phyloP scores from a whole-genome alignment of 1,140 invertebrate genomes.

The Hypsibius dujardini region DNA sequence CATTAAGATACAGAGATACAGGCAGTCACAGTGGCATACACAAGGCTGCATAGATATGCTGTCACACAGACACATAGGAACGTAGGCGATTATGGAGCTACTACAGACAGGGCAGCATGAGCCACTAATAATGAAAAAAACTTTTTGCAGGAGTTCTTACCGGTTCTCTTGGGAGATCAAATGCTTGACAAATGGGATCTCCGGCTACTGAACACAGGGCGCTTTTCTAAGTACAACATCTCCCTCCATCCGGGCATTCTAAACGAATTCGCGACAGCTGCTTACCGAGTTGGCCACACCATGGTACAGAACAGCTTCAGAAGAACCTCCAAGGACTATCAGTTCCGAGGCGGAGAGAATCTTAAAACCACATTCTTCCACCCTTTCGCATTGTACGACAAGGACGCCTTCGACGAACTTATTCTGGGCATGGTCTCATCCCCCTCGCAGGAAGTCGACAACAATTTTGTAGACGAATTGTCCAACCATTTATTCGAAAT shows the following conservation, averaged over 20 bases:
- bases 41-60: no score
- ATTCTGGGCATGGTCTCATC: constrained; percentile 13
- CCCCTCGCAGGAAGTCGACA: constrained; percentile 15
- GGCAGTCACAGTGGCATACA: no score
- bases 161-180: constrained; percentile 49
- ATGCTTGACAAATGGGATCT: constrained; percentile 12
- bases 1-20: no score
- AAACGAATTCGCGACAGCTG: constrained; percentile 67
- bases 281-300: constrained; percentile 70
- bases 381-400: constrained; percentile 24
- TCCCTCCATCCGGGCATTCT: constrained; percentile 55
- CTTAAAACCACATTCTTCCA: constrained; percentile 25
- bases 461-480: constrained; percentile 35
- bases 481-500: constrained; percentile 74
- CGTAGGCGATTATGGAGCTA: no score
- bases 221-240: constrained; percentile 35
- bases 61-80: no score
- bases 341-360: constrained; percentile 22
- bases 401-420: constrained; percentile 17
- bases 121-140: no score
- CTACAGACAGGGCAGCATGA: no score
- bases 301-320: constrained; percentile 45
- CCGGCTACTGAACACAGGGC: background rate
- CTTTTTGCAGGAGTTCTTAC: constrained; percentile 52
- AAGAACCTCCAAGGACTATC: constrained; percentile 15